These are phyloP conservation scores for Merluccius polli DNA, from an alignment of 2,797 vertebrate genomes.

Conservation along the genomic window DNA sequence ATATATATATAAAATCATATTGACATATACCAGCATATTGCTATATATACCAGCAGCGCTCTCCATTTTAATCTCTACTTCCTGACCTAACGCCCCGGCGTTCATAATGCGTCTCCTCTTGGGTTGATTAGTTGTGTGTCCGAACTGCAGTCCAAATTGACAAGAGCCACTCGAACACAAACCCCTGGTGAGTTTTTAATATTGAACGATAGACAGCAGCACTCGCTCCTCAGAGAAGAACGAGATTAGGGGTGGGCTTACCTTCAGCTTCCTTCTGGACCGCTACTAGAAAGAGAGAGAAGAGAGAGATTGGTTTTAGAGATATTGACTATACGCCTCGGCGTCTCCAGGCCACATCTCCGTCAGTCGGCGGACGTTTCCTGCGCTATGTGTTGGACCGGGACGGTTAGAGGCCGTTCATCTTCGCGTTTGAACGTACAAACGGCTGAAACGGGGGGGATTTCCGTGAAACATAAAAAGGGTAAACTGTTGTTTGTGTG, in stretches of 20 bases:
- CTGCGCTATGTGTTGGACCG: neutral
- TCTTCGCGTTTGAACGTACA: neutral
- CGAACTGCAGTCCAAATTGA: conserved; percentile 80
- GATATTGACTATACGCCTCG: neutral
- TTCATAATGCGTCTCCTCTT: conserved; percentile 50
- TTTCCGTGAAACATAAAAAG: neutral
- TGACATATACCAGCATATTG: neutral
- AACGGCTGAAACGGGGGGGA: neutral
- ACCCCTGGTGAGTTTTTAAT: conserved; percentile 39
- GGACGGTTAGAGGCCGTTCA: neutral
- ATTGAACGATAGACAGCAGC: conserved; percentile 9
- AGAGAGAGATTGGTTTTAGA: conserved; percentile 44
- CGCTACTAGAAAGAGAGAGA: conserved; percentile 54
- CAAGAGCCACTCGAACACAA: conserved; percentile 52
- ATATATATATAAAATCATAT: neutral
- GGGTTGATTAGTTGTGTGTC: conserved; percentile 69
- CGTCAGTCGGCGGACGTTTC: neutral
- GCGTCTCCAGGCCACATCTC: neutral
- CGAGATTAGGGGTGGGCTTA: conserved; percentile 54
- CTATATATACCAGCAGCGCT: conserved; percentile 47
- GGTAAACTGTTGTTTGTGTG: neutral
- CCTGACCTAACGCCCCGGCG: conserved; percentile 52
- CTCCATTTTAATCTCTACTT: conserved; percentile 43
- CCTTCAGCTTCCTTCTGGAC: conserved; percentile 77
- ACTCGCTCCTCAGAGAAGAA: neutral